Base-by-base conservation (phyloP, 2,888 invertebrate species). In the Chrysolina oricalcia region DNA sequence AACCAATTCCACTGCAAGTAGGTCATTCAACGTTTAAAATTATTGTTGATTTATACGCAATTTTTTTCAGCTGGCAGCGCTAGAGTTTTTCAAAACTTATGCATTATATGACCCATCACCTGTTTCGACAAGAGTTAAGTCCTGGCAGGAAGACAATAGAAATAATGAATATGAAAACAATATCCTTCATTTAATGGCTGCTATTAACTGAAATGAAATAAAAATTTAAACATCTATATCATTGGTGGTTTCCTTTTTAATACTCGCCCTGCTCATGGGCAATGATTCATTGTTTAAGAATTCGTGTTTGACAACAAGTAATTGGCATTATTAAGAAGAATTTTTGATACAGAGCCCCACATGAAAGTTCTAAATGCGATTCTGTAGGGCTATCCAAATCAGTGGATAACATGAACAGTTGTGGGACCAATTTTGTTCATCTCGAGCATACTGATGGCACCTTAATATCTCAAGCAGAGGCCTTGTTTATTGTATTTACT, bases 1-100 rank as follows among this genome's bases (percentile, higher is more conserved):
- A 94, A 85, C 92, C 94, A 17, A 88, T 89, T 73, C 90, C 90
- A 2, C 87, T 94, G 76, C 94, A 94, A 90, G 94, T 93, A 84
- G 82, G 66, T 56, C 62, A 9, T 43, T 41, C 11, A n/a, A n/a
- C 13, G 65, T 41, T 41, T 3, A 13, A 21, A 21, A 35, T 17
- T 0, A n/a, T 43, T 19, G 19, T 2, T 43, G 43, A 21, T 15
- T 21, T 9, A 23, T 43, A 8, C 13, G 5, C 21, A 0, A 53
- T 23, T 64, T 79, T 70, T 83, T 86, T 19, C 86, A 93, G 92
- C 84, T 85, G 62, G 87, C 89, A 27, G 92, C 92, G 3, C 86
- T 92, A 17, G 84, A 87, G 48, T 90, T 92, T 86, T 93, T 91
- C 87, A 89, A 89, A 84, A 86, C 85, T 6, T 86, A 92, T 66